Evolutionary conservation across 2,797 vertebrate species (phyloP).

Genomic region (Melanotaenia boesemani): DNA sequence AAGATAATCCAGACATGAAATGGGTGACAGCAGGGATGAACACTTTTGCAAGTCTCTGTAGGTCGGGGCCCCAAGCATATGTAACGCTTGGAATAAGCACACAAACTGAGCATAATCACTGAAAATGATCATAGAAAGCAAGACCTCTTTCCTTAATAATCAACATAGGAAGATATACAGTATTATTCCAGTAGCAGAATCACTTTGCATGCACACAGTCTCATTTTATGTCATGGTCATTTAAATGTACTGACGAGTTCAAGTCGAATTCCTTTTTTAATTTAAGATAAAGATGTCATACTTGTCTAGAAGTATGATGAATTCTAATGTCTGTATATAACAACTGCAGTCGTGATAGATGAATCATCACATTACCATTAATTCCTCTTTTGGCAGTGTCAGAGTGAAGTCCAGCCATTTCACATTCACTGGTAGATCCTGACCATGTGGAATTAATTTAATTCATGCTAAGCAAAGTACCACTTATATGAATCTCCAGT

Average conservation of each 20-base stretch:
- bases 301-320: not conserved
- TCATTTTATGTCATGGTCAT: not conserved
- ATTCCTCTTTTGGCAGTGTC: conserved; percentile 14
- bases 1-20: too few species aligned
- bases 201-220: not conserved
- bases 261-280: not conserved
- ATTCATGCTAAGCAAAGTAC: conserved; percentile 13
- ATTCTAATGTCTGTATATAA: not conserved
- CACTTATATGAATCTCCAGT: conserved; percentile 13
- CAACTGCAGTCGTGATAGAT: not conserved
- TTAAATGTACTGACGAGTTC: not conserved
- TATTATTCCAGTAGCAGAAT: conserved; percentile 2
- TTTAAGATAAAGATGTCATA: not conserved
- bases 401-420: conserved; percentile 21
- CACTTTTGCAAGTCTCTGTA: not conserved
- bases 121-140: not conserved
- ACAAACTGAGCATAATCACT: not conserved
- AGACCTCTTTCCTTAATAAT: not conserved
- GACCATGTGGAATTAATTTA: conserved; percentile 11
- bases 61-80: not conserved
- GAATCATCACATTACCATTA: not conserved
- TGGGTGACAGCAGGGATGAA: not conserved
- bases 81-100: not conserved
- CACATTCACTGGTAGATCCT: conserved; percentile 11
- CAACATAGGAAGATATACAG: not conserved